A percentile compares a stretch with the other conserved stretches of the same genome.
phyloP scores from a whole-genome alignment of 1,140 invertebrate species.

The Tetraneura akinire region DNA sequence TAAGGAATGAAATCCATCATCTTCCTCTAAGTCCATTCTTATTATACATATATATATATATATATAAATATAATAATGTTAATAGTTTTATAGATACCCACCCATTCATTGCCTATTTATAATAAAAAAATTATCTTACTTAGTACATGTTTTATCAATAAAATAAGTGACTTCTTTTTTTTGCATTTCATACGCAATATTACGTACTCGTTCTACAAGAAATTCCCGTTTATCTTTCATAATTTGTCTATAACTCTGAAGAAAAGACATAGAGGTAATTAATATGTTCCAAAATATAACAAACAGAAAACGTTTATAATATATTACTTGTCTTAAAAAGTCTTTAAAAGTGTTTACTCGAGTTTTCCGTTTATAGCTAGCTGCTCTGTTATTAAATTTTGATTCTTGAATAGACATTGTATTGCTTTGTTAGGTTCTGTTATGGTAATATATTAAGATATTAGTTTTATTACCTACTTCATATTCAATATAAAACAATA shows the following conservation, averaged over 20 bases:
- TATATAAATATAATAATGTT: neutral
- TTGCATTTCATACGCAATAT: conserved; percentile 31
- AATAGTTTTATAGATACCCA: neutral
- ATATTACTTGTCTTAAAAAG: conserved; percentile 15
- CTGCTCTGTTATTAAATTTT: conserved; percentile 5
- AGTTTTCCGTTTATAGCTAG: conserved; percentile 22
- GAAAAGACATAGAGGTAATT: neutral
- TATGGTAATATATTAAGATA: too few species aligned
- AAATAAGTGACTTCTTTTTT: conserved; percentile 37
- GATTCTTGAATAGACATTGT: conserved; percentile 15
- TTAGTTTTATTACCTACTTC: too few species aligned
- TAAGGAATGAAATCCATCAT: conserved; percentile 45
- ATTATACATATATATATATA: neutral
- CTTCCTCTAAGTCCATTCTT: conserved; percentile 41
- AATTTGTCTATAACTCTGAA: neutral
- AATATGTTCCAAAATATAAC: neutral
- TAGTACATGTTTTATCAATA: conserved; percentile 39
- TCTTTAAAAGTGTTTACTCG: conserved; percentile 28
- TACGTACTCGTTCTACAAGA: conserved; percentile 38
- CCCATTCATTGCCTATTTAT: too few species aligned
- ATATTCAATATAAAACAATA: too few species aligned
- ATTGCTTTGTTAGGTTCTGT: too few species aligned
- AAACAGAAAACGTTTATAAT: neutral
- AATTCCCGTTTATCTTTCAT: conserved; percentile 37
- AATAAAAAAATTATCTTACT: conserved; percentile 12